Base-by-base conservation (phyloP, 2,888 invertebrate species). In the Ichneumoninae sp. region DNA sequence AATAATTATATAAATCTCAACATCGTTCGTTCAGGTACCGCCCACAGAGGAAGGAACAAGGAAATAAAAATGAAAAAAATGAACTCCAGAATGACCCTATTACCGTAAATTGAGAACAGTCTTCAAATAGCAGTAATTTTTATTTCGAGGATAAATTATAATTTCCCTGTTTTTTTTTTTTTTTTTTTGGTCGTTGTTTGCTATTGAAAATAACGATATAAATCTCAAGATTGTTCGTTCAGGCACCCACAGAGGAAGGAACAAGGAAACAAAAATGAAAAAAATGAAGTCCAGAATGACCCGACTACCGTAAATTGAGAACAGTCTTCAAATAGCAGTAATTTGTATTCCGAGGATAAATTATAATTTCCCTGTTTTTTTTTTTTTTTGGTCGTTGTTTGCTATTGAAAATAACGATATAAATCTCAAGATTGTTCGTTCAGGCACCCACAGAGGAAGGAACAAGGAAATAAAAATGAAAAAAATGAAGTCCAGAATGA, bases 201-300 rank as follows among this genome's bases (percentile, higher is more conserved):
- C 16, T 6, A 50, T 50, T n/a, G 50, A 50, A 50, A 16, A 50
- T 13, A 50, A 50, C 19, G 6, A 52, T 52, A 52, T n/a, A 52
- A n/a, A 52, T 52, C 52, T 36, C 6, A 2, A 22, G 71, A 13
- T 36, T 26, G 71, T 73, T 73, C 54, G 16, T 54, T 40, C 36
- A 8, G 22, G 71, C 36, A 8, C 36, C 36, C 36, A 36, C 36
- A 52, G 50, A 57, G 60, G 54, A 66, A 66, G 44, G 30, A 66
- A 57, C 50, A 13, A 44, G 13, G 22, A 40, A 63, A 13, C 16
- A n/a, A 26, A 63, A 71, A 52, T 5, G 36, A 5, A 52, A 26
- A 33, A 52, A 33, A 71, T 19, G 65, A 76, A 50, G 10, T 30
- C 40, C 30, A 65, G 68, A 68, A 68, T 22, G 47, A 60, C 22